phyloP scores from a whole-genome alignment of 2,113 vertebrate genomes.

The Crotophaga sulcirostris region DNA sequence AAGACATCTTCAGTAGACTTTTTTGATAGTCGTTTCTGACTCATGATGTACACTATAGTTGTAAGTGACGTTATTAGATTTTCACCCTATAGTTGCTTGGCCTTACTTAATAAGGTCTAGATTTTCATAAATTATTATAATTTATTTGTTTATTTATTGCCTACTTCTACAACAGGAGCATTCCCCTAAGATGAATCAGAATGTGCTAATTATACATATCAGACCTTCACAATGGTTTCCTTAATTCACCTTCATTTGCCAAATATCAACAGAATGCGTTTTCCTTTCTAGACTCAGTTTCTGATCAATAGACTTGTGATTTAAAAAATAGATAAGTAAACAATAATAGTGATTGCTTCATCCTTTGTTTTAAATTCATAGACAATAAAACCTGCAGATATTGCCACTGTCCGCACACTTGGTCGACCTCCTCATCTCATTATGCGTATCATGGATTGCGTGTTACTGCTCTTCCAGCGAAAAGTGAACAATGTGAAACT shows the following conservation, averaged over 20 bases:
- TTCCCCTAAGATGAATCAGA: background rate
- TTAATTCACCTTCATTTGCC: background rate
- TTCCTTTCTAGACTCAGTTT: background rate
- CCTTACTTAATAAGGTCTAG: background rate
- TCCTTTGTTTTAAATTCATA: conserved; percentile 32
- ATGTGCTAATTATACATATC: background rate
- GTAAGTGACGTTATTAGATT: background rate
- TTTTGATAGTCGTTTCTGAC: background rate
- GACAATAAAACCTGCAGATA: conserved; percentile 95
- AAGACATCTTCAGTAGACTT: background rate
- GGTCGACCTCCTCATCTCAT: conserved; percentile 94
- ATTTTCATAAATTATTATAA: background rate
- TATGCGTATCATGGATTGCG: conserved; percentile 98
- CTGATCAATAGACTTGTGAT: background rate
- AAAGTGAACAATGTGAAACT: conserved; percentile 84
- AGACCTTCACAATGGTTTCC: background rate
- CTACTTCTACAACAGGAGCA: background rate
- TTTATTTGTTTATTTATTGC: background rate
- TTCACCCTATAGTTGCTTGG: background rate
- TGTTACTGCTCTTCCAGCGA: conserved; percentile 91
- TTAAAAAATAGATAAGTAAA: background rate
- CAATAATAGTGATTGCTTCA: background rate
- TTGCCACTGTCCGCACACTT: conserved; percentile 91
- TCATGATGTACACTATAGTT: background rate
- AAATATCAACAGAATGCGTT: background rate